A percentile compares a stretch with the other conserved stretches of the same genome.
phyloP scores from a whole-genome alignment of 2,797 vertebrate genomes.

The Vultur gryphus region DNA sequence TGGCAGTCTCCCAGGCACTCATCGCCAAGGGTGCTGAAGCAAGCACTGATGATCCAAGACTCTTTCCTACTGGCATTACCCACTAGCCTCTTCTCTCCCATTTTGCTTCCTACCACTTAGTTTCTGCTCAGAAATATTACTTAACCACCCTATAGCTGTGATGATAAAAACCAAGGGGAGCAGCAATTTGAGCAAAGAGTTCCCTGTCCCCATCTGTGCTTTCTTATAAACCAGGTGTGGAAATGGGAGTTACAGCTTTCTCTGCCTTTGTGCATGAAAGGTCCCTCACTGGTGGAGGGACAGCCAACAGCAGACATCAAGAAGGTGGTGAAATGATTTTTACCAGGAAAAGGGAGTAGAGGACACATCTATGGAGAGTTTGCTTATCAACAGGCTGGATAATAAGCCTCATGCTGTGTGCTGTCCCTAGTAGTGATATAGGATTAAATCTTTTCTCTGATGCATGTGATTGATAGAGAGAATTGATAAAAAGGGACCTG shows the following conservation, averaged over 20 bases:
- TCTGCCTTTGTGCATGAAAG: not conserved
- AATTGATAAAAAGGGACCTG: not conserved
- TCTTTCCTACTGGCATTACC: not conserved
- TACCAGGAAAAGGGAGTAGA: not conserved
- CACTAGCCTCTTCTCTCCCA: not conserved
- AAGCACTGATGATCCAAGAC: not conserved
- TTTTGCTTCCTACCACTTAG: not conserved
- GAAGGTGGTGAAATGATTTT: not conserved
- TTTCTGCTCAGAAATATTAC: not conserved
- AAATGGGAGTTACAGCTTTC: not conserved
- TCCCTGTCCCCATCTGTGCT: not conserved
- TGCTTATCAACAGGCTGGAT: not conserved
- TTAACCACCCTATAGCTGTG: not conserved
- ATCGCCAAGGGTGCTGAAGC: not conserved
- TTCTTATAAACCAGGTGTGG: not conserved
- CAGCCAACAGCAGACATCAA: not conserved
- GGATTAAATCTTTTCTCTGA: not conserved
- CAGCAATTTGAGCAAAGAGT: not conserved
- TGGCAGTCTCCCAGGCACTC: not conserved
- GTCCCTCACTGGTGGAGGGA: not conserved
- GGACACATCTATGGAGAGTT: rapidly evolving
- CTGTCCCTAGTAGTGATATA: not conserved
- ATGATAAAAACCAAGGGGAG: not conserved
- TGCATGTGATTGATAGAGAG: not conserved
- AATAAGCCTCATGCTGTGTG: not conserved